These are phyloP conservation scores for Stenchaetothrips biformis DNA, from an alignment of 2,888 invertebrate genomes.

Conservation along the genomic window DNA sequence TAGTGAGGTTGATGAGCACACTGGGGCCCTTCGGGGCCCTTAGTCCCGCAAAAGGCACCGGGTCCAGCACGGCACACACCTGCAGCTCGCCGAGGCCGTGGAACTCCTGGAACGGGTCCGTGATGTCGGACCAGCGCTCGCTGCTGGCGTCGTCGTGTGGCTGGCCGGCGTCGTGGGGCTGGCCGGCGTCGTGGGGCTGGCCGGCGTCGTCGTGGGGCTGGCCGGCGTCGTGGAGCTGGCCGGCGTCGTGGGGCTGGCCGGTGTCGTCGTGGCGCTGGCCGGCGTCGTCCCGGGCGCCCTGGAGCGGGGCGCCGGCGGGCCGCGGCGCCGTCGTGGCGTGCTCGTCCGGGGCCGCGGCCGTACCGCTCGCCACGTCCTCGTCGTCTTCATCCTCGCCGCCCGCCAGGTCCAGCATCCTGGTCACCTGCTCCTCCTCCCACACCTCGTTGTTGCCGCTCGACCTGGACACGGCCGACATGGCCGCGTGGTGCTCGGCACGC, in stretches of 20 bases:
- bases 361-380: not conserved
- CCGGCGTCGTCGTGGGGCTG: not conserved
- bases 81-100: not conserved
- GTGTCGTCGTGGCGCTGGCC: not conserved
- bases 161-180: not conserved
- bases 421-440: slow-evolving; percentile 12
- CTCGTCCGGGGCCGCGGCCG: not conserved
- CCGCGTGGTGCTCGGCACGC: not conserved
- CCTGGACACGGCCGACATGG: not conserved
- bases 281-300: not conserved
- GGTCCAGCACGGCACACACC: too few relatives aligned
- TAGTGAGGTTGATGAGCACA: too few relatives aligned
- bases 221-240: not conserved
- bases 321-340: not conserved
- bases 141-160: not conserved
- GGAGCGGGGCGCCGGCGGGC: not conserved
- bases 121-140: slow-evolving; percentile 1
- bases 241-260: not conserved
- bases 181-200: not conserved
- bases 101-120: slow-evolving; percentile 1
- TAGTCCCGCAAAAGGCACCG: not conserved
- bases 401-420: slow-evolving; percentile 4
- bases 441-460: slow-evolving; percentile 10
- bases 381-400: not conserved
- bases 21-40: not conserved